These are phyloP conservation scores for Lonchura striata DNA, from an alignment of 2,113 vertebrate species.

Conservation along the genomic window DNA sequence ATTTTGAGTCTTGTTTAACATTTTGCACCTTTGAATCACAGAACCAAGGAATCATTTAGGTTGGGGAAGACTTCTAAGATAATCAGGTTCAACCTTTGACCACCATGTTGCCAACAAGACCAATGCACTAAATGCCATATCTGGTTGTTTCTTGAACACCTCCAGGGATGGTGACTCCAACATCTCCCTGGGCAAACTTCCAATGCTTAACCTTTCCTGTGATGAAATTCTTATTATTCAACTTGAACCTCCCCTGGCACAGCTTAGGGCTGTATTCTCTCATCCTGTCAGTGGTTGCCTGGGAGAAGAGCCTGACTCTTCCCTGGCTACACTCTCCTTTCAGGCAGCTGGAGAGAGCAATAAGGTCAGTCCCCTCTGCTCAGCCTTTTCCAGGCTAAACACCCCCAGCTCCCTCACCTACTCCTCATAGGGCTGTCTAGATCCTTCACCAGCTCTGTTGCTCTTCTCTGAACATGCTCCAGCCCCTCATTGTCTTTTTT, in stretches of 20 bases:
- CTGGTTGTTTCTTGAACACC: neutral
- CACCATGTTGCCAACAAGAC: neutral
- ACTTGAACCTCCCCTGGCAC: neutral
- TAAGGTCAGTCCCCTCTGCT: no score
- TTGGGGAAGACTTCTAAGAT: neutral
- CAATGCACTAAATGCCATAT: rapidly evolving
- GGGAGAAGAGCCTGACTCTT: neutral
- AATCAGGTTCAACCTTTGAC: neutral
- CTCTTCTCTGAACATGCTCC: rapidly evolving
- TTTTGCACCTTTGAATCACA: neutral
- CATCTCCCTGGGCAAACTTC: neutral
- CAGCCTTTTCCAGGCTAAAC: neutral
- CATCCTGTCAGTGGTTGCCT: neutral
- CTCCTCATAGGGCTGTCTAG: neutral
- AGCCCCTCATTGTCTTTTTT: no score
- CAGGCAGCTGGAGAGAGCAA: neutral
- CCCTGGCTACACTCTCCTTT: neutral
- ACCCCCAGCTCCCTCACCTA: neutral
- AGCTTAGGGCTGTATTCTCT: neutral
- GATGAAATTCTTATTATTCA: neutral
- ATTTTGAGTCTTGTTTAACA: neutral
- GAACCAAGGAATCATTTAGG: neutral
- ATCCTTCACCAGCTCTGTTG: neutral
- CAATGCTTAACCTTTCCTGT: neutral
- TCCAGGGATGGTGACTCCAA: neutral